phyloP scores from a whole-genome alignment of 1,140 invertebrate species.

The Lysiphlebus fabarum region DNA sequence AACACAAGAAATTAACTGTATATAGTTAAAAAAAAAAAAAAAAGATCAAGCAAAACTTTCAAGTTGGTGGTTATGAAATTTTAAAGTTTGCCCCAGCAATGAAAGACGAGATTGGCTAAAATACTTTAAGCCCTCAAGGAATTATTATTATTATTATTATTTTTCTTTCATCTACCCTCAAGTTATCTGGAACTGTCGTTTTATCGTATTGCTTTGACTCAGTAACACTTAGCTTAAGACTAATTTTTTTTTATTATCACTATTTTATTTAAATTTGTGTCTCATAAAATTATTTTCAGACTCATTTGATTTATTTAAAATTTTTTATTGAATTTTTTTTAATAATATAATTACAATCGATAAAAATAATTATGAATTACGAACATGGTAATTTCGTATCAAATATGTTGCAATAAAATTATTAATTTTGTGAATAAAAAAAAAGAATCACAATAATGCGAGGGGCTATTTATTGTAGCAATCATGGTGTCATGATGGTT shows the following conservation, averaged over 20 bases:
- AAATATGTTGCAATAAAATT: too few relatives aligned
- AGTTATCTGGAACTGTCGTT: not conserved
- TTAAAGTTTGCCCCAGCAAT: conserved; percentile 17
- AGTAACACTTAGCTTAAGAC: not conserved
- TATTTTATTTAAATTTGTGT: too few relatives aligned
- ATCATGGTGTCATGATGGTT: too few relatives aligned
- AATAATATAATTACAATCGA: too few relatives aligned
- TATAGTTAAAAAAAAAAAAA: not conserved
- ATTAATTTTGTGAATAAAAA: too few relatives aligned
- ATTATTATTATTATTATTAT: conserved; percentile 1
- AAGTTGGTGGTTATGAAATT: conserved; percentile 23
- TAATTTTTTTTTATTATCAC: not conserved
- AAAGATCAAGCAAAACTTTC: conserved; percentile 19
- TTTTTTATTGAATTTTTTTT: not conserved
- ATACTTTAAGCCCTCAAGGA: conserved; percentile 17
- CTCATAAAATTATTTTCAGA: too few relatives aligned
- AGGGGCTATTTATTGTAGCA: too few relatives aligned
- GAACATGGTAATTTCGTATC: too few relatives aligned
- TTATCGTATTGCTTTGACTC: not conserved
- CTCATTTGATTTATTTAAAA: too few relatives aligned
- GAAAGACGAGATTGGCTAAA: conserved; percentile 20
- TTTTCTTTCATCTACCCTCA: conserved; percentile 3
- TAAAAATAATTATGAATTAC: not conserved
- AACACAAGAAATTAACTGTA: conserved; percentile 6
- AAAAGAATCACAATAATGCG: too few relatives aligned